Base-by-base conservation (phyloP, 2,888 invertebrate genomes). In the Metacarcinus magister region DNA sequence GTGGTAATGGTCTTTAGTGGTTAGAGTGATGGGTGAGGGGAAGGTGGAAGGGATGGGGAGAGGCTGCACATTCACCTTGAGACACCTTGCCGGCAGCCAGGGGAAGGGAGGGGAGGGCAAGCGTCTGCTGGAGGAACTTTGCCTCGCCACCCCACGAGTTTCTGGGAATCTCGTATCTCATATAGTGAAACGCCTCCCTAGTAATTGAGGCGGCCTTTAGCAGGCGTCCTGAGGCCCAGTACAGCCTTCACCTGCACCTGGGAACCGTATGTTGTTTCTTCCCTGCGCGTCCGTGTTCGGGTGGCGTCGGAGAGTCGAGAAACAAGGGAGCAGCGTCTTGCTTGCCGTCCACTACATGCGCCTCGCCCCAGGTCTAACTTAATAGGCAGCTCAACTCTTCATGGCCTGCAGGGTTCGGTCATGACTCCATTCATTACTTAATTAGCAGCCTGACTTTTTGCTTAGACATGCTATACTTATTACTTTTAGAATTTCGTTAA, bases 41-140 rank as follows among this genome's bases (percentile, higher is more conserved):
- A 32, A 82, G 13, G 28, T 28, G 82, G 82, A 67, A 19, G 82
- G 10, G 32, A 32, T 82, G 32, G 32, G 1, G 82, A 67, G 67
- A 16, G 23, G 67, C 48, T 67, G 67, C 67, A 23, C 67, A 67
- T 82, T 82, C 82, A 82, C 82, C 82, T 82, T 82, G 82, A 82
- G 82, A 82, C 82, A 82, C 82, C 82, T 82, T 82, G 82, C 82
- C 82, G 32, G 82, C 82, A 82, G 82, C 82, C 82, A 82, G 82
- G 82, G 10, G 32, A 82, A 1, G 82, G 10, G 4, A 32, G 32
- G 7, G 67, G 67, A n/a, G 67, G 67, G 5, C 1, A n/a, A 67
- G 67, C n/a, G n/a, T 67, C n/a, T n/a, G 82, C 82, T 10, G 28
- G 28, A 82, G 82, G 82, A 28, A 23, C 28, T 32, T 28, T 28